Evolutionary conservation across 2,797 vertebrate genomes (phyloP), one percentile per base, ranked within the genome.

Genomic region (Semotilus atromaculatus): DNA sequence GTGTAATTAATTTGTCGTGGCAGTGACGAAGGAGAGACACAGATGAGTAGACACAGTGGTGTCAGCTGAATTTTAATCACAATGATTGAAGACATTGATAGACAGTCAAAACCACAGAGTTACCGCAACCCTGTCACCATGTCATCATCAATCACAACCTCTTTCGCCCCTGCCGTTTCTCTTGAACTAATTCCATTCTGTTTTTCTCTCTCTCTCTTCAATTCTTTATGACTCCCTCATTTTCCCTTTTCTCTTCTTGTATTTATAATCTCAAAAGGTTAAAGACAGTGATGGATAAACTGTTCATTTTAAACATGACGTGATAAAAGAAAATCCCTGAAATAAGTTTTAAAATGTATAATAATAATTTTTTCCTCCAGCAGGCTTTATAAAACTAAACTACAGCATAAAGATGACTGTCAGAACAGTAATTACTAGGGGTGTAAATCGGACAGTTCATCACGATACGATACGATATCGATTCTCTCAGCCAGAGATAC

Each of bases 81-180:
- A 92, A 88, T 89, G 89, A 93, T 92, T 90, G 84, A 82, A 88
- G 43, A 2, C 87, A 93, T 92, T 89, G 91, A 93, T 89, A 71
- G 75, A 83, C 88, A 88, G 64, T 90, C 82, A 90, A 87, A 92
- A 87, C 82, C 84, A 80, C 45, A 58, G 88, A 86, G 83, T 90
- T 51, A 88, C 72, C 72, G 67, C 70, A 76, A 45, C 55, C 84
- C 62, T 84, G 81, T 82, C 81, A 89, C 53, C 81, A 87, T 79
- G 58, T 76, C 74, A 81, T 77, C 74, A 81, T 84, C 58, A 82
- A 79, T 73, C 36, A 55, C 87, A 80, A 31, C 36, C 82, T 88
- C n/a, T 72, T 36, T 75, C 72, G 26, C 26, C 85, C 79, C 79
- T 60, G 79, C 51, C 6, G n/a, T 91, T 68, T 89, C 73, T 89